Evolutionary conservation across 2,113 vertebrate genomes (phyloP), one percentile per base, ranked within the genome.

Genomic region (Scopus umbretta): DNA sequence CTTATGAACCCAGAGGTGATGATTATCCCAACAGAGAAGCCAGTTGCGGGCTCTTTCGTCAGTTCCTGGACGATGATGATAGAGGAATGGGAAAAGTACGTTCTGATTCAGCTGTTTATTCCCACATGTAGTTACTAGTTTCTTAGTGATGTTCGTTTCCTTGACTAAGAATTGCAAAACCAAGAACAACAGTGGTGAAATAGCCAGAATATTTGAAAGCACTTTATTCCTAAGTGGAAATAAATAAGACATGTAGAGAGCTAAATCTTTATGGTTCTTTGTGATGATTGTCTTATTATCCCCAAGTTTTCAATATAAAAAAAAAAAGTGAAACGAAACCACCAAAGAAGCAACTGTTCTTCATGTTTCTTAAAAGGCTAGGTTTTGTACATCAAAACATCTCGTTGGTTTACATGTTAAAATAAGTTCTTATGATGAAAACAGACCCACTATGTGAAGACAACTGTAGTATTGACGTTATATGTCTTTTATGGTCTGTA

Each of bases 101-200:
- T 86, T 95, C 85, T 84, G 92, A 94, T 96, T 96, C 92, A 93
- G 56, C 80, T 96, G 80, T 94, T 96, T 95, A 95, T 96, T 92
- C 95, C 94, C 95, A 96, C 95, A 49, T 96, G 96, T 93, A 96
- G 82, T 96, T 95, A 96, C 95, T 90, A 34, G 96, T 96, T 96
- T 93, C 90, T 92, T 87, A 92, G 94, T 72, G 83, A 79, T 91
- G 82, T 55, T 95, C 27, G 22, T 88, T 90, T 96, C 94, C 95
- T 96, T 94, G 86, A 79, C 94, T 94, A 72, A 90, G 95, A 92
- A 92, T 95, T 96, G 73, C 91, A 96, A 94, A 96, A 95, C 65
- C 36, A 43, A 86, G 65, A 94, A 86, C 53, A 96, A 72, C 80
- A 38, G 58, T 84, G 61, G 90, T 87, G 83, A 94, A 92, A 81